Base-by-base conservation (phyloP, 2,888 invertebrate genomes). In the Eumacrocentrus americanus region DNA sequence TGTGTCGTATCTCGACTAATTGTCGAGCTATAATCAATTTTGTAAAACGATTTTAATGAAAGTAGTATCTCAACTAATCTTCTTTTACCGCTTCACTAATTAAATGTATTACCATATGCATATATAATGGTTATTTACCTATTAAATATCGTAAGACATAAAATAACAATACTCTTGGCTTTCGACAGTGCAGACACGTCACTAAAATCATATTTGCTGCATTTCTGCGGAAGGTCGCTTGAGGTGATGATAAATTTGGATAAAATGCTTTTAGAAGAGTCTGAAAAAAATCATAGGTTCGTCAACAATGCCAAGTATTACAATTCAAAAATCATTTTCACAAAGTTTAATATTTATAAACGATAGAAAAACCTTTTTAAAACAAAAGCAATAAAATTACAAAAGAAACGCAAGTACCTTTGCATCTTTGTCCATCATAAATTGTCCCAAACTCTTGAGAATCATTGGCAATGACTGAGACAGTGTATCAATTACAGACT, bases 131-230 rank as follows among this genome's bases (percentile, higher is more conserved):
- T 65, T 62, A 48, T 47, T 64, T 75, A 86, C 86, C 89, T 72
- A 89, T 77, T 46, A 89, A 79, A 67, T 85, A 82, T 61, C 86
- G 85, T 18, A 91, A 83, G n/a, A 91, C 84, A 74, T 90, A 86
- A 1, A 85, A 83, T 63, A 89, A 81, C 81, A 91, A 91, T 65
- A 86, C 81, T 44, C 81, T 79, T 54, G 82, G 82, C 77, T 92
- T 92, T 55, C 91, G 85, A 64, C 89, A 89, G 81, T 93, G 87
- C 62, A 90, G 85, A 81, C 94, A 93, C 57, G 95, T 85, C 61
- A 89, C 87, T 37, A 93, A 87, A 59, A 95, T 88, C 80, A 92
- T 92, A 53, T 86, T 87, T 0, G 94, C 89, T 25, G 93, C 89
- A 20, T 92, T 90, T 65, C 98, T 86, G 61, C 95, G 84, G 62